phyloP scores from a whole-genome alignment of 2,888 invertebrate species.

The Agonopterix subpropinquella region DNA sequence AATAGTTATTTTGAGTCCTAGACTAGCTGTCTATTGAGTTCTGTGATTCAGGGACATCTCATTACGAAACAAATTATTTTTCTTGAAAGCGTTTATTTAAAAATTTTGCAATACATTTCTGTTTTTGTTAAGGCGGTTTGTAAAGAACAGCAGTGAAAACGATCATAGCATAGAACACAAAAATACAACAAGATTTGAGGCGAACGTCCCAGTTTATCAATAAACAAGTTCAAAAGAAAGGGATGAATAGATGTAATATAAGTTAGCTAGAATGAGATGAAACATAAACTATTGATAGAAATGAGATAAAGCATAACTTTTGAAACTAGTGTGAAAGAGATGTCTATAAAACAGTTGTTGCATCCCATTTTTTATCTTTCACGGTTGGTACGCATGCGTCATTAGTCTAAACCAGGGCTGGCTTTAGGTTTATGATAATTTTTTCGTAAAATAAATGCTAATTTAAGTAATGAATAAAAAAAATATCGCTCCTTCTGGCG shows the following conservation, averaged over 20 bases:
- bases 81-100: neutral
- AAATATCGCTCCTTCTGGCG: no score
- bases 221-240: constrained; percentile 37
- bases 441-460: neutral
- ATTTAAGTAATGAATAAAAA: no score
- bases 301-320: constrained; percentile 20
- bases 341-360: constrained; percentile 38
- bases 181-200: constrained; percentile 11
- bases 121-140: neutral
- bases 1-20: constrained; percentile 19
- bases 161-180: constrained; percentile 1
- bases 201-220: constrained; percentile 36
- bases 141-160: neutral
- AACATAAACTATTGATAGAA: constrained; percentile 43
- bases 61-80: constrained; percentile 9
- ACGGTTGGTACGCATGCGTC: constrained; percentile 70
- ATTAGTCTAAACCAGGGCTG: constrained; percentile 43
- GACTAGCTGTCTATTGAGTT: constrained; percentile 42
- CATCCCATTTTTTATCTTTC: constrained; percentile 42
- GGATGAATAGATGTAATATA: constrained; percentile 21
- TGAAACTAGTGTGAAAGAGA: constrained; percentile 34
- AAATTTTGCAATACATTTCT: neutral
- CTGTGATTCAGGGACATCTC: constrained; percentile 30
- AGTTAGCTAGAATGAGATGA: constrained; percentile 23
- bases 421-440: constrained; percentile 16